These are phyloP conservation scores for Colossoma macropomum DNA, from an alignment of 2,113 vertebrate genomes.

Conservation along the genomic window DNA sequence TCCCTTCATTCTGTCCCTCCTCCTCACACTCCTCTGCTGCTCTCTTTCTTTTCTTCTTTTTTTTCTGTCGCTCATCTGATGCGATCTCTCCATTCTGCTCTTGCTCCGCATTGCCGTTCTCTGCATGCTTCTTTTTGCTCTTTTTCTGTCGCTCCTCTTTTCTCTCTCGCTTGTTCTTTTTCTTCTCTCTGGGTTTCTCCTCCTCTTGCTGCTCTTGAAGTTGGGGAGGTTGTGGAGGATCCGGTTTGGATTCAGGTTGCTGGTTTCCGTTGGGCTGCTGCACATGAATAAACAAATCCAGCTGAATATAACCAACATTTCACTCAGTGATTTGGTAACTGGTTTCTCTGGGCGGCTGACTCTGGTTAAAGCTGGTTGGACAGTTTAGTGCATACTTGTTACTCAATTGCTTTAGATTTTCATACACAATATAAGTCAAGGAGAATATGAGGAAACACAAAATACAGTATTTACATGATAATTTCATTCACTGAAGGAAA, in stretches of 20 bases:
- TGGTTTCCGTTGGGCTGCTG: not conserved
- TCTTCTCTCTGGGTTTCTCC: conserved; percentile 61
- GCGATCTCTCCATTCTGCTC: conserved; percentile 55
- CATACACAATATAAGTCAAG: too few relatives aligned
- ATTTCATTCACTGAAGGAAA: too few relatives aligned
- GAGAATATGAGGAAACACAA: too few relatives aligned
- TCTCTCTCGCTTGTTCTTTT: conserved; percentile 84
- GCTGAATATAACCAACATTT: not conserved
- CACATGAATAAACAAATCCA: not conserved
- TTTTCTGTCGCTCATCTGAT: conserved; percentile 55
- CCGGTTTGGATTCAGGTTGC: not conserved
- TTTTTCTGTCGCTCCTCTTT: conserved; percentile 86
- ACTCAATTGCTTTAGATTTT: too few relatives aligned
- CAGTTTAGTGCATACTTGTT: too few relatives aligned
- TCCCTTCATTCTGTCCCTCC: conserved; percentile 45
- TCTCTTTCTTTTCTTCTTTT: conserved; percentile 65
- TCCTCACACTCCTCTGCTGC: conserved; percentile 56
- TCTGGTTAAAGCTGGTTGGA: too few relatives aligned
- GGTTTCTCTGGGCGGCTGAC: too few relatives aligned
- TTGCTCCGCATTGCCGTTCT: conserved; percentile 53
- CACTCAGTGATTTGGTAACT: not conserved
- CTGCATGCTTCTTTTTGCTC: conserved; percentile 66
- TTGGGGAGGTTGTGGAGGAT: conserved; percentile 5
- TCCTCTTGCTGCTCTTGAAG: conserved; percentile 47
- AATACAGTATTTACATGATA: too few relatives aligned